These are phyloP conservation scores for Vanessa tameamea DNA, from an alignment of 1,140 invertebrate genomes.

Conservation along the genomic window DNA sequence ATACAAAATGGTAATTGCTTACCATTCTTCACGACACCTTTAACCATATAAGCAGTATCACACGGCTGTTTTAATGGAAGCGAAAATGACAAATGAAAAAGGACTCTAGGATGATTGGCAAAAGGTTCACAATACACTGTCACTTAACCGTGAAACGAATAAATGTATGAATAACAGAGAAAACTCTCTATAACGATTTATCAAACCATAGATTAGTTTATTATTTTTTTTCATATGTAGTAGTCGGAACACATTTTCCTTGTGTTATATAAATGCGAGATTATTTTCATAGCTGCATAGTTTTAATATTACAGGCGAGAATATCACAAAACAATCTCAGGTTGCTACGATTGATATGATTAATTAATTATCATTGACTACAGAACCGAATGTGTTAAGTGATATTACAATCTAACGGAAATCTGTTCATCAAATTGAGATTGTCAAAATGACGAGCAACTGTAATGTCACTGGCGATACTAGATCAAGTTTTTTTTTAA, in stretches of 20 bases:
- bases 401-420: no score
- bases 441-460: background rate
- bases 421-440: background rate
- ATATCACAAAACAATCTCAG: no score
- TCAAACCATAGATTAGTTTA: background rate
- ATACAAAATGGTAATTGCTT: background rate
- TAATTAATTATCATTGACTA: no score
- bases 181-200: slow-evolving; percentile 10
- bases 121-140: slow-evolving; percentile 41
- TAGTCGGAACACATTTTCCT: no score
- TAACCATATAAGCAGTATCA: slow-evolving; percentile 14
- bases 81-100: slow-evolving; percentile 30
- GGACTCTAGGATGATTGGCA: slow-evolving; percentile 31
- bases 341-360: no score
- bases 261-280: no score
- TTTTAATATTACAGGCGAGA: no score
- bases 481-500: no score
- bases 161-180: slow-evolving; percentile 15
- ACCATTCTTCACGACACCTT: background rate
- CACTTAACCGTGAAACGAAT: slow-evolving; percentile 35
- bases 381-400: no score
- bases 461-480: no score
- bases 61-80: slow-evolving; percentile 3
- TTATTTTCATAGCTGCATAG: no score
- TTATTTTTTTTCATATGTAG: no score